Evolutionary conservation across 30 jellyfish, hydroid and myxozoan genomes (phyloP).

Genomic region (Aurelia sp.): DNA sequence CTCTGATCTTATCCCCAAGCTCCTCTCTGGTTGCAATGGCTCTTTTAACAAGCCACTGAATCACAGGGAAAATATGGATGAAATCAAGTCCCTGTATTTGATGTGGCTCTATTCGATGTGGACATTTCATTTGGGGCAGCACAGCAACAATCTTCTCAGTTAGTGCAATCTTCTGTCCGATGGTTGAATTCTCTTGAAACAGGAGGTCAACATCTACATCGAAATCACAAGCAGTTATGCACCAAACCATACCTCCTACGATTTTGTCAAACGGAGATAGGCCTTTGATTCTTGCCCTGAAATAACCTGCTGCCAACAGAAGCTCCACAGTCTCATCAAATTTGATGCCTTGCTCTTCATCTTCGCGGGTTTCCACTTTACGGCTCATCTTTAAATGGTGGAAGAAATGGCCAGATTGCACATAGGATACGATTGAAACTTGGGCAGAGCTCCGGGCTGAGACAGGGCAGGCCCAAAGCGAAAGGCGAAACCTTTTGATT

Average conservation of each 20-base stretch:
- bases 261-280: slow-evolving; percentile 97
- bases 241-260: slow-evolving; percentile 99
- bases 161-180: slow-evolving; percentile 94
- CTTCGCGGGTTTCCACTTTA: slow-evolving; percentile 94
- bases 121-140: slow-evolving; percentile 95
- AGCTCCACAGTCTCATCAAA: slow-evolving; percentile 86
- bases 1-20: slow-evolving; percentile 93
- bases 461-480: too few species aligned
- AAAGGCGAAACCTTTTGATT: too few species aligned
- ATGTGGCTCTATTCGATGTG: slow-evolving; percentile 99
- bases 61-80: slow-evolving; percentile 91
- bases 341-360: slow-evolving; percentile 93
- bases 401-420: too few species aligned
- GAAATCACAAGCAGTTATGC: slow-evolving; percentile 89
- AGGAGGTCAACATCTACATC: slow-evolving; percentile 97
- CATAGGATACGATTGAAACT: too few species aligned
- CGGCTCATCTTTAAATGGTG: slow-evolving; percentile 3
- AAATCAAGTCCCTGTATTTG: slow-evolving; percentile 99
- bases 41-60: slow-evolving; percentile 94
- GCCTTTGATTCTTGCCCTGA: slow-evolving; percentile 97
- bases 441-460: too few species aligned
- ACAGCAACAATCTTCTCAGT: slow-evolving; percentile 97
- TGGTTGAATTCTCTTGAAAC: slow-evolving; percentile 95
- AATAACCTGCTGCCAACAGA: slow-evolving; percentile 96
- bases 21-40: slow-evolving; percentile 97